phyloP scores from a whole-genome alignment of 2,797 vertebrate species.

The Florisuga fusca region DNA sequence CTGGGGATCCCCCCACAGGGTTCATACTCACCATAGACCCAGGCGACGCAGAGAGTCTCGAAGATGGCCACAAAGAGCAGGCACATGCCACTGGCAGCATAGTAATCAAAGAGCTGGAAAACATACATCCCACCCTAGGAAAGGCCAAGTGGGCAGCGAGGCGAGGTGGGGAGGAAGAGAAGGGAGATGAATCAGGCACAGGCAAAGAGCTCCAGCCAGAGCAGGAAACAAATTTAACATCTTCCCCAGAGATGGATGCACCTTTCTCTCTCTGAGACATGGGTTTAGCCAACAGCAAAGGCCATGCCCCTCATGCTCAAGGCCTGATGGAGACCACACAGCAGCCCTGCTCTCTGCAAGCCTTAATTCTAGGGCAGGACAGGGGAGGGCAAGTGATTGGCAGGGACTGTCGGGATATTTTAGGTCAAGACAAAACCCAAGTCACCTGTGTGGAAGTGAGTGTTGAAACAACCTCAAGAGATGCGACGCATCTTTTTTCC shows the following conservation, averaged over 20 bases:
- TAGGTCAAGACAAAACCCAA: not conserved
- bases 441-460: not conserved
- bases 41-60: conserved; percentile 90
- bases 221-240: not conserved
- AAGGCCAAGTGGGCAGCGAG: not conserved
- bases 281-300: not conserved
- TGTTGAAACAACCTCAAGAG: not conserved
- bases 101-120: conserved; percentile 97
- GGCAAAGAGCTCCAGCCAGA: conserved; percentile 4
- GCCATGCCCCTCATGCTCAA: not conserved
- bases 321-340: not conserved
- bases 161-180: not conserved
- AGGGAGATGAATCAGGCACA: conserved; percentile 18
- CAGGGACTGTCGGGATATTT: not conserved
- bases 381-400: not conserved
- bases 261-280: not conserved
- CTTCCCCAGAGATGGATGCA: not conserved
- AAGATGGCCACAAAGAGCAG: conserved; percentile 94
- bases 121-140: conserved; percentile 94
- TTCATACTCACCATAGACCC: conserved; percentile 90
- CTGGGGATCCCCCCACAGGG: not conserved
- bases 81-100: conserved; percentile 94
- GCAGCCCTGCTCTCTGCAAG: not conserved
- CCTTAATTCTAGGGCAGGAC: not conserved
- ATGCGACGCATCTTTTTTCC: not conserved